Conservation (phyloP, 2,888 invertebrate genomes). For the Idaea dimidiata region DNA sequence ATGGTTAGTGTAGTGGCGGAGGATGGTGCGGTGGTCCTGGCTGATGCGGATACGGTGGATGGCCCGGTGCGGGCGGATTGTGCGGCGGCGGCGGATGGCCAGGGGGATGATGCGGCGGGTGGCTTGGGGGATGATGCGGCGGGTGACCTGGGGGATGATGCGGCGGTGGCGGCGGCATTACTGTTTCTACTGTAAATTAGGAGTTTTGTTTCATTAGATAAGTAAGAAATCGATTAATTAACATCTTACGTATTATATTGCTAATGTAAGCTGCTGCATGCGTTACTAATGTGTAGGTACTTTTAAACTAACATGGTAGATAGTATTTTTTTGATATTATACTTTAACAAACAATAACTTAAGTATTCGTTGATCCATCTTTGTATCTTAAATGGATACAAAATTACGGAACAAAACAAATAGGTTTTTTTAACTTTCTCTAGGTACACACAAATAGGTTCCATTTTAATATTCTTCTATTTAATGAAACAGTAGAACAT, state of each 20-base stretch:
- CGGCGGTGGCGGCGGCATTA: conserved; percentile 37
- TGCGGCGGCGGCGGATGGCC: conserved; percentile 21
- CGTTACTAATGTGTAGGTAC: too few species aligned
- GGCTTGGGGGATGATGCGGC: conserved; percentile 30
- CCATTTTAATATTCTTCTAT: too few species aligned
- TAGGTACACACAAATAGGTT: too few species aligned
- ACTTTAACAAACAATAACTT: too few species aligned
- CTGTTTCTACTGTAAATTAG: conserved; percentile 13
- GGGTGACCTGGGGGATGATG: conserved; percentile 26
- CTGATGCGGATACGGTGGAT: conserved; percentile 16
- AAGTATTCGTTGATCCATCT: too few species aligned
- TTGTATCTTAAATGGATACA: too few species aligned
- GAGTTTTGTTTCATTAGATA: conserved; percentile 10
- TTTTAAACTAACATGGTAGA: too few species aligned
- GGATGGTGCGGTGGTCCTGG: conserved; percentile 30
- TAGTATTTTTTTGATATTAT: too few species aligned
- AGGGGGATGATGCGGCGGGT: conserved; percentile 28
- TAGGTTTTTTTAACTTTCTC: too few species aligned
- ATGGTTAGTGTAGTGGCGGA: conserved; percentile 18
- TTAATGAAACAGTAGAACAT: too few species aligned
- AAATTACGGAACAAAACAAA: too few species aligned
- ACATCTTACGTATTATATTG: conserved; percentile 12
- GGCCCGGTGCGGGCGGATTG: conserved; percentile 19
- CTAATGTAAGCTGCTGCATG: too few species aligned
- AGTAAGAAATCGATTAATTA: conserved; percentile 7